These are phyloP conservation scores for Thunnus thynnus DNA, from an alignment of 2,113 vertebrate genomes.

Conservation along the genomic window DNA sequence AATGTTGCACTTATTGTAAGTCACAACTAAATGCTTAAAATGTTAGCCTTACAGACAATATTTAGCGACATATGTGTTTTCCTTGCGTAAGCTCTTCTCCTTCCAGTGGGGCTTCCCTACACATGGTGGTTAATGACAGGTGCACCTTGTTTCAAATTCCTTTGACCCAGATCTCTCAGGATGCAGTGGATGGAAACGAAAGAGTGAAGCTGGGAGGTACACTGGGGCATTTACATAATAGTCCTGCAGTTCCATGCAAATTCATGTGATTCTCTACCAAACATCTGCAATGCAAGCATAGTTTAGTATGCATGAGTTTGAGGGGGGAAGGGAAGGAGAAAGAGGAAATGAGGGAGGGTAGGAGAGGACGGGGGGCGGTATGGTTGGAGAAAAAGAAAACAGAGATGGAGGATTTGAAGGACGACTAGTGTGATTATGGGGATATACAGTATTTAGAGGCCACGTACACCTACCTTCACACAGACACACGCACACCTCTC, in stretches of 20 bases:
- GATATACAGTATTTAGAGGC: constrained; percentile 56
- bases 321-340: constrained; percentile 14
- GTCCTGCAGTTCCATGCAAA: constrained; percentile 81
- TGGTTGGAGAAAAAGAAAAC: constrained; percentile 40
- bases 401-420: constrained; percentile 58
- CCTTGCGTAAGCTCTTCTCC: background rate
- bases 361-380: background rate
- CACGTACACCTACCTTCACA: constrained; percentile 27
- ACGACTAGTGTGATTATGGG: constrained; percentile 55
- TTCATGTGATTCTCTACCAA: constrained; percentile 78
- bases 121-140: constrained; percentile 45
- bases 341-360: constrained; percentile 31
- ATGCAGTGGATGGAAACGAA: constrained; percentile 35
- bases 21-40: background rate
- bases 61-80: background rate
- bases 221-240: constrained; percentile 80
- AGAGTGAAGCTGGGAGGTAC: constrained; percentile 54
- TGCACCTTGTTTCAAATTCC: constrained; percentile 49
- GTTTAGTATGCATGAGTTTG: constrained; percentile 81
- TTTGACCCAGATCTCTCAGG: constrained; percentile 35
- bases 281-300: constrained; percentile 82
- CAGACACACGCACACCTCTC: background rate
- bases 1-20: background rate
- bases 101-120: constrained; percentile 5
- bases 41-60: background rate